Conservation (phyloP, 2,888 invertebrate species). For the Drosophila pseudotakahashii region DNA sequence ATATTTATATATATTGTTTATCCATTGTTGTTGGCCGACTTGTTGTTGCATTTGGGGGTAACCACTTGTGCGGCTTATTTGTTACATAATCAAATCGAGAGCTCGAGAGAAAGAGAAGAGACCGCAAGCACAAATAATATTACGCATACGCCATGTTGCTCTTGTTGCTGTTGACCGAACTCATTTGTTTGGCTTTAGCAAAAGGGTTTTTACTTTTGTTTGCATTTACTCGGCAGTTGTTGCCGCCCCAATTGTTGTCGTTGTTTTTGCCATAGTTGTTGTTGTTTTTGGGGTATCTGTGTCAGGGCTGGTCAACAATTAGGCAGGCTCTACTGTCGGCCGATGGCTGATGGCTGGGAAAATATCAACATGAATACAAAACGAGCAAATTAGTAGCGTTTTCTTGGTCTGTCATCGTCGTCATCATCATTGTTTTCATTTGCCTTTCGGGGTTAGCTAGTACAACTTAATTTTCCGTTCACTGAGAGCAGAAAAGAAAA, state of each 20-base stretch:
- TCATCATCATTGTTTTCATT: conserved; percentile 45
- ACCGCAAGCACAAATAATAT: conserved; percentile 64
- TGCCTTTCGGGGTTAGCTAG: conserved; percentile 42
- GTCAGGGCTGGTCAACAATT: conserved; percentile 79
- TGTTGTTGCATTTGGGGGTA: conserved; percentile 38
- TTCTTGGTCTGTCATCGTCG: conserved; percentile 45
- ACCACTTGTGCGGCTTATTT: conserved; percentile 73
- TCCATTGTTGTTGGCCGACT: conserved; percentile 19
- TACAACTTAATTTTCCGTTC: conserved; percentile 68
- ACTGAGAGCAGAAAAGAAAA: conserved; percentile 19
- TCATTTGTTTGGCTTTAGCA: conserved; percentile 56
- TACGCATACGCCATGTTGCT: conserved; percentile 71
- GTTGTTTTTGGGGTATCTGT: conserved; percentile 61
- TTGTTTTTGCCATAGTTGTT: conserved; percentile 22
- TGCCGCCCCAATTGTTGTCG: conserved; percentile 35
- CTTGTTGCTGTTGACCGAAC: conserved; percentile 46
- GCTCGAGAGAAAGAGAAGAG: conserved; percentile 33
- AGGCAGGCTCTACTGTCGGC: conserved; percentile 38
- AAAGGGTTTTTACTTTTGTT: conserved; percentile 52
- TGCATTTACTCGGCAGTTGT: conserved; percentile 37
- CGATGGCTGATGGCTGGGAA: conserved; percentile 25
- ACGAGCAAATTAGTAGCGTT: conserved; percentile 63
- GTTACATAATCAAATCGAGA: conserved; percentile 75
- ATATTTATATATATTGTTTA: conserved; percentile 51
- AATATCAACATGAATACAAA: conserved; percentile 56